Evolutionary conservation across 2,797 vertebrate genomes (phyloP).

Genomic region (Rhynchonycteris naso): DNA sequence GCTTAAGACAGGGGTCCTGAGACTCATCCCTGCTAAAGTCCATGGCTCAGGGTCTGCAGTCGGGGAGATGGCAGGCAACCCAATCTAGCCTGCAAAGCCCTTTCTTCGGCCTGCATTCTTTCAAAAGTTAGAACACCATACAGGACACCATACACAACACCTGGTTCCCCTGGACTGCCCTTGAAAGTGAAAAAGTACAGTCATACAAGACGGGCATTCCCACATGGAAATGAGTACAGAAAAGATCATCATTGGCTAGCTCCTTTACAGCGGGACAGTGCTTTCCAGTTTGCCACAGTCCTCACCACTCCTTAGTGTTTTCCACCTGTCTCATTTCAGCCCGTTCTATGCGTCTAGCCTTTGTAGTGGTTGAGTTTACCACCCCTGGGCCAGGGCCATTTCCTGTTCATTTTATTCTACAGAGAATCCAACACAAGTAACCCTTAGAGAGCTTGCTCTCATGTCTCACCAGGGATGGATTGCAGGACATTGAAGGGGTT

Average conservation of each 20-base stretch:
- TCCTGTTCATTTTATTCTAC: neutral
- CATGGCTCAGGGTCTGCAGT: neutral
- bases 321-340: neutral
- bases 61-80: neutral
- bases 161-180: neutral
- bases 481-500: neutral
- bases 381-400: neutral
- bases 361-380: neutral
- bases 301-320: neutral
- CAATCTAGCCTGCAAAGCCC: neutral
- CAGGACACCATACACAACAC: neutral
- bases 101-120: neutral
- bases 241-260: neutral
- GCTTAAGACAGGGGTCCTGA: neutral
- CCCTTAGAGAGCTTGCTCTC: neutral
- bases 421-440: neutral
- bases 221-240: neutral
- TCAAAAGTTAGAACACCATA: slow-evolving; percentile 9
- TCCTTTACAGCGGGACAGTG: neutral
- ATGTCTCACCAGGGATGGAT: neutral
- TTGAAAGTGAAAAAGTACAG: neutral
- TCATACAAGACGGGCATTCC: neutral
- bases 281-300: neutral
- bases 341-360: neutral
- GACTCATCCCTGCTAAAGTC: neutral